Conservation (phyloP, 1,140 invertebrate genomes). For the Myzus persicae region DNA sequence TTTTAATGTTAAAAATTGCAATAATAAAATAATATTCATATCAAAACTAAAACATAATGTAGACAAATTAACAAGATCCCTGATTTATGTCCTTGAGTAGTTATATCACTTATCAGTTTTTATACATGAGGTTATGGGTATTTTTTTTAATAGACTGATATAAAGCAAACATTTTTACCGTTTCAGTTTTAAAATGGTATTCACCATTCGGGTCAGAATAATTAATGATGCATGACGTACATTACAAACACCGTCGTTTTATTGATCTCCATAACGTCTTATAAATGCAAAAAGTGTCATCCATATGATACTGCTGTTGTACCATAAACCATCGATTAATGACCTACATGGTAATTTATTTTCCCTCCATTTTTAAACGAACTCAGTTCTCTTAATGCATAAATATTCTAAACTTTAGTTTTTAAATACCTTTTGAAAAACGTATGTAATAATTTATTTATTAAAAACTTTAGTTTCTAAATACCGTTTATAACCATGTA, state of each 20-base stretch:
- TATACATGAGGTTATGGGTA: neutral
- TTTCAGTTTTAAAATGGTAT: conserved; percentile 5
- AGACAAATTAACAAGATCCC: neutral
- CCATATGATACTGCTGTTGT: neutral
- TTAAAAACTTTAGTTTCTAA: too few relatives aligned
- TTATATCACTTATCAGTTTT: neutral
- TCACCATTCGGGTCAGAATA: conserved; percentile 28
- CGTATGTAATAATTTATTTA: too few relatives aligned
- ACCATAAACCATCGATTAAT: conserved; percentile 33
- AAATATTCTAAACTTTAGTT: neutral
- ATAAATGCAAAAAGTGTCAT: conserved; percentile 37
- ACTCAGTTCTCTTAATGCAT: neutral
- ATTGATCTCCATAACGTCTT: conserved; percentile 46
- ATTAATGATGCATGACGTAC: conserved; percentile 31
- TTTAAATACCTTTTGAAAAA: neutral
- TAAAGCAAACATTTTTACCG: neutral
- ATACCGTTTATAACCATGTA: neutral
- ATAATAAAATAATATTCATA: neutral
- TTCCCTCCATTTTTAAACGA: neutral
- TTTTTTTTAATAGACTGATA: neutral
- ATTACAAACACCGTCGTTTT: conserved; percentile 32
- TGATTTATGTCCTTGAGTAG: too few relatives aligned
- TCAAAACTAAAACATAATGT: neutral
- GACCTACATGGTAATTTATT: conserved; percentile 7
- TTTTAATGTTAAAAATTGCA: too few relatives aligned